Evolutionary conservation across 2,888 invertebrate genomes (phyloP).

Genomic region (Bembecia ichneumoniformis): DNA sequence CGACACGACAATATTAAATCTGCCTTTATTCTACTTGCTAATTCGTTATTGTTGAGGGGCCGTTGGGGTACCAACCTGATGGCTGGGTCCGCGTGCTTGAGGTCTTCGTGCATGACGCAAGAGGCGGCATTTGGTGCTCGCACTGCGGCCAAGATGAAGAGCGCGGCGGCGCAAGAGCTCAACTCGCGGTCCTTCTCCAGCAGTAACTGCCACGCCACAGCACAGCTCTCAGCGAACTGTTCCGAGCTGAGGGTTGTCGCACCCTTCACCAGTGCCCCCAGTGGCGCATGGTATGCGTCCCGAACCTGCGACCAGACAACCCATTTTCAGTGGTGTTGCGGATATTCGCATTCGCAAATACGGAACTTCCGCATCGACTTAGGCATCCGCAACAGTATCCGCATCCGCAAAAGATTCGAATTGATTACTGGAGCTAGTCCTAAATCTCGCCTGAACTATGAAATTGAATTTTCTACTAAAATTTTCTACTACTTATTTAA

Average conservation of each 20-base stretch:
- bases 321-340: no score
- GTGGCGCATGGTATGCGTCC: constrained; percentile 90
- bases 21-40: no score
- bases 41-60: not conserved
- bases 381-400: not conserved
- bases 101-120: constrained; percentile 88
- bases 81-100: constrained; percentile 87
- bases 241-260: constrained; percentile 91
- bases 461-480: no score
- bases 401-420: not conserved
- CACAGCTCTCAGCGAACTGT: constrained; percentile 87
- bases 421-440: no score
- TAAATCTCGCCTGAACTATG: no score
- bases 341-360: no score
- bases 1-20: no score
- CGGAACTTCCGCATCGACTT: no score
- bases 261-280: constrained; percentile 90
- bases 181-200: constrained; percentile 93
- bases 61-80: constrained; percentile 58
- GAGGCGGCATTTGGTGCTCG: constrained; percentile 91
- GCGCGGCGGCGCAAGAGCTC: constrained; percentile 85
- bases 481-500: no score
- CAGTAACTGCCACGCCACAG: constrained; percentile 95
- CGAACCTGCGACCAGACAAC: constrained; percentile 74
- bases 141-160: constrained; percentile 94